Percentiles rank a stretch among this genome's conserved stretches.
Conservation (phyloP, 2,888 invertebrate genomes). For the Leucophenga maculata region DNA sequence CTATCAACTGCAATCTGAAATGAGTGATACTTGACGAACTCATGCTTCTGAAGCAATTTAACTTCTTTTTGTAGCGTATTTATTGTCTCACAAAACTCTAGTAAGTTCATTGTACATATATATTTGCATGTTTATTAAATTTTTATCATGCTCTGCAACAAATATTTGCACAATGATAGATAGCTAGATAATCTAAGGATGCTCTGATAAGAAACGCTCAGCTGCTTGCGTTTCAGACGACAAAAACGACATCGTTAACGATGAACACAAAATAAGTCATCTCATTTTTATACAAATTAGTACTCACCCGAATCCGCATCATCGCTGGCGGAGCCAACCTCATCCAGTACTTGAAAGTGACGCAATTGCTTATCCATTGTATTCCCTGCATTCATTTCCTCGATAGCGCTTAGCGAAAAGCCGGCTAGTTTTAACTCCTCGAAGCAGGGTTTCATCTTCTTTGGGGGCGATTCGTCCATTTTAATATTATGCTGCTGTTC, state of each 20-base stretch:
- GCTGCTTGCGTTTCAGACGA: conserved; percentile 14
- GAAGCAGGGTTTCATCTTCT: conserved; percentile 41
- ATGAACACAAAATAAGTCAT: conserved; percentile 13
- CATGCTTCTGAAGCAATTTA: conserved; percentile 25
- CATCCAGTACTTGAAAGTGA: conserved; percentile 80
- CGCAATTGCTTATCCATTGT: conserved; percentile 72
- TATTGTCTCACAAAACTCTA: background rate
- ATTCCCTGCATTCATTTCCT: conserved; percentile 64
- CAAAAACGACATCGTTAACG: background rate
- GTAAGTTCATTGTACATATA: too few relatives aligned
- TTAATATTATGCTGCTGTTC: background rate
- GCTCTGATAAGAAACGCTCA: conserved; percentile 48
- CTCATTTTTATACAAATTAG: background rate
- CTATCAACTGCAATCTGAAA: background rate
- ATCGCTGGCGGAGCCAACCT: conserved; percentile 74
- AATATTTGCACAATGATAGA: conserved; percentile 49
- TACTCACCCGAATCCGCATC: conserved; percentile 66
- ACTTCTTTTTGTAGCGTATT: conserved; percentile 16
- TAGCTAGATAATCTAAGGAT: conserved; percentile 39
- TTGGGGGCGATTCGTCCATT: conserved; percentile 33
- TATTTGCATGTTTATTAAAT: background rate
- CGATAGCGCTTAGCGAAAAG: conserved; percentile 68
- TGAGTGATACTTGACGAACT: conserved; percentile 8
- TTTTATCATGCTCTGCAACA: conserved; percentile 50
- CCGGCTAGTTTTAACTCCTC: conserved; percentile 65